phyloP scores from a whole-genome alignment of 92 coral and sea anemone genomes.

The Zoanthus solanderi region DNA sequence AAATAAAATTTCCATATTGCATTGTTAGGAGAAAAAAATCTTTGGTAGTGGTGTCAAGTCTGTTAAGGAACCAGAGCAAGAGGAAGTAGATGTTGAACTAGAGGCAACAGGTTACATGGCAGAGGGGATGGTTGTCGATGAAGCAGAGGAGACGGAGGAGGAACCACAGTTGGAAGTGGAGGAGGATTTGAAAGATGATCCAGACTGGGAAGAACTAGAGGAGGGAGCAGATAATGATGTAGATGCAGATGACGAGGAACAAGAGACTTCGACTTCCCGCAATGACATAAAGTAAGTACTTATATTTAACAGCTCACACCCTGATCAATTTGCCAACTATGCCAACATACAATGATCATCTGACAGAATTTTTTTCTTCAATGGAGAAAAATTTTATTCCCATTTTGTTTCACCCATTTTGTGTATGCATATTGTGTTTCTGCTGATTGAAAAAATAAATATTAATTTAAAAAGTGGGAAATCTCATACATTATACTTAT shows the following conservation, averaged over 20 bases:
- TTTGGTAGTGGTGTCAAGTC: background rate
- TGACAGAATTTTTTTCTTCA: background rate
- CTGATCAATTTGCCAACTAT: constrained; percentile 4
- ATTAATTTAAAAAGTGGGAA: background rate
- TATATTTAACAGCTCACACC: background rate
- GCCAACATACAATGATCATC: background rate
- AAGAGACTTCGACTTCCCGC: constrained; percentile 27
- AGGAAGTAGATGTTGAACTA: background rate
- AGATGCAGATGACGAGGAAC: constrained; percentile 11
- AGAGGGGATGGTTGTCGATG: background rate
- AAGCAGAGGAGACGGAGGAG: constrained; percentile 7
- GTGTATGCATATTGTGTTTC: background rate
- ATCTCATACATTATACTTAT: background rate
- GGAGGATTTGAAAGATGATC: background rate
- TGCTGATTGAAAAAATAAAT: background rate
- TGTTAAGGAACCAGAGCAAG: background rate
- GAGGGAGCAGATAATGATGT: constrained; percentile 21
- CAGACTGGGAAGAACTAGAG: constrained; percentile 21
- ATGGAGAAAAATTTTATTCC: background rate
- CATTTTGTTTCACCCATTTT: background rate
- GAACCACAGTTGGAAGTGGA: background rate
- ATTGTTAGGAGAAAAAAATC: background rate
- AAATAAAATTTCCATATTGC: background rate
- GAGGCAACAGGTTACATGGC: background rate
- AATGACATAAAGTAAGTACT: constrained; percentile 3